Evolutionary conservation across 2,113 vertebrate genomes (phyloP).

Genomic region (Talpa occidentalis): DNA sequence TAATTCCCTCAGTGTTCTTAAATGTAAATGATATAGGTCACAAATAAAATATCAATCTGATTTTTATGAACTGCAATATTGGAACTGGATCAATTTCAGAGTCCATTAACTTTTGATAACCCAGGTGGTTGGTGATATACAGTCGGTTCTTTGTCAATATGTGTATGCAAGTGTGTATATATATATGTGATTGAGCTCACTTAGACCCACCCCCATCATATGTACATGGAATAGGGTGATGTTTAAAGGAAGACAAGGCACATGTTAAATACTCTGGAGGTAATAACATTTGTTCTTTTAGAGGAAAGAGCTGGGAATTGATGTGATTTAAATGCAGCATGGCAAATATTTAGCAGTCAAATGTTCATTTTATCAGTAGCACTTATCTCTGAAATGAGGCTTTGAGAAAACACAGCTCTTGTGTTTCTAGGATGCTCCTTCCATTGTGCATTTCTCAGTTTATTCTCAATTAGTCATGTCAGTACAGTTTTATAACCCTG

Average conservation of each 20-base stretch:
- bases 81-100: constrained; percentile 86
- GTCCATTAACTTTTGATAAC: constrained; percentile 87
- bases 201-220: background rate
- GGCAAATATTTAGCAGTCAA: constrained; percentile 72
- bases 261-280: constrained; percentile 60
- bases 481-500: constrained; percentile 62
- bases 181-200: background rate
- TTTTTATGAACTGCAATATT: constrained; percentile 84
- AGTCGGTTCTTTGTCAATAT: constrained; percentile 41
- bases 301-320: background rate
- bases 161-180: background rate
- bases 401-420: constrained; percentile 58
- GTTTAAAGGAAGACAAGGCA: constrained; percentile 62
- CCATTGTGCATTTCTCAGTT: constrained; percentile 35
- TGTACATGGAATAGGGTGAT: constrained; percentile 53
- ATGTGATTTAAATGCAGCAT: constrained; percentile 47
- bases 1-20: constrained; percentile 80
- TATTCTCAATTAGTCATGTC: constrained; percentile 61
- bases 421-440: constrained; percentile 27
- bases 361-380: constrained; percentile 61
- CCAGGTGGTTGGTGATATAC: constrained; percentile 69
- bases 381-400: constrained; percentile 62
- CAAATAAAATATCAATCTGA: constrained; percentile 77
- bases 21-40: constrained; percentile 81
- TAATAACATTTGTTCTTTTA: constrained; percentile 60